Evolutionary conservation across 1,140 invertebrate species (phyloP), one percentile per base, ranked within the genome.

Genomic region (Mya arenaria): DNA sequence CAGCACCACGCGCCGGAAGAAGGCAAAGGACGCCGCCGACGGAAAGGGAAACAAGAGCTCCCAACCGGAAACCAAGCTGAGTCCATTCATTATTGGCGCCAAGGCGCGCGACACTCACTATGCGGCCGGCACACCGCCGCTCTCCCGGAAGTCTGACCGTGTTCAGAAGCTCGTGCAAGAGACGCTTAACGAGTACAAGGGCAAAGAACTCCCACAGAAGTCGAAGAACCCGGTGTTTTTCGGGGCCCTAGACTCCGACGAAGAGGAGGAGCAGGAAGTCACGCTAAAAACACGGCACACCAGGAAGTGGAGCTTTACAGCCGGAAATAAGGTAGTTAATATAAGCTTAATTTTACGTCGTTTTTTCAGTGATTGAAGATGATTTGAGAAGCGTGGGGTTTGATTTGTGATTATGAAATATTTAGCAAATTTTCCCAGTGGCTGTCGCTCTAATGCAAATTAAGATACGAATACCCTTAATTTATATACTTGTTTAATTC

Each of bases 171-270:
- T 81, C 3, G 78, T 81, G 30, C 63, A 60, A 19, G 78, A 81
- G n/a, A 81, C 78, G 2, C n/a, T 81, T 13, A 71, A 63, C 63
- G 78, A 72, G 41, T 81, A 81, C 56, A 39, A 81, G 23, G 78
- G 68, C 3, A 44, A 48, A 15, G 68, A 72, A 15, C 23, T 81
- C 15, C 78, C 68, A 1, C 39, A 32, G 30, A 80, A 58, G 34
- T 15, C 23, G 19, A 44, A 19, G 4, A 81, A 72, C 25, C 19
- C 63, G 13, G 19, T 81, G 37, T 81, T 81, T 62, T 55, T 81
- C 2, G 78, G 78, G 17, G 66, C 56, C 39, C 56, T 81, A 4
- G 66, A 81, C 34, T 81, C 58, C 13, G 78, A 71, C 17, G 34
- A 60, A 25, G 78, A 81, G 2, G 63, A 56, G n/a, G 74, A 77